A percentile compares a stretch with the other conserved stretches of the same genome.
Evolutionary conservation across 1,140 invertebrate genomes (phyloP).

Genomic region (Drosophila nebulosa): DNA sequence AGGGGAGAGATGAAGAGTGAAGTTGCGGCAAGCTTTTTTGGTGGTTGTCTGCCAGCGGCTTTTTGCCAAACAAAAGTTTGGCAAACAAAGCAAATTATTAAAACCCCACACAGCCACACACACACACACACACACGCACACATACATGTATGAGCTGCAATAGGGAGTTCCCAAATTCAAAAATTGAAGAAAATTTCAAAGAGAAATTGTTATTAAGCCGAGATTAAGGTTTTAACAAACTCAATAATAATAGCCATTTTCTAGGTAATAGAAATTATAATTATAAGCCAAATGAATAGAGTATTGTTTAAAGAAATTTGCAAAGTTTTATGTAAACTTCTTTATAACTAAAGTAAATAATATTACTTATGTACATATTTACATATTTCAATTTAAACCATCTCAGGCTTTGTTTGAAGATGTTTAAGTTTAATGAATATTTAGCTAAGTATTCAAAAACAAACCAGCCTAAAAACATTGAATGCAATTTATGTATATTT

Average conservation of each 20-base stretch:
- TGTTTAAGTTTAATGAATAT: not conserved
- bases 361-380: too few species aligned
- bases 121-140: not conserved
- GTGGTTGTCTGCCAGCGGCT: constrained; percentile 46
- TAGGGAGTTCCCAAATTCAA: not conserved
- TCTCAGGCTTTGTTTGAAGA: too few species aligned
- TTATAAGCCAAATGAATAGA: too few species aligned
- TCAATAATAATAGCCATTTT: too few species aligned
- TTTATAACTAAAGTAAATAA: too few species aligned
- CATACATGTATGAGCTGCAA: not conserved
- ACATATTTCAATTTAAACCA: too few species aligned
- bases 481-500: not conserved
- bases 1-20: not conserved
- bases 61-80: constrained; percentile 49
- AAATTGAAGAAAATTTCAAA: not conserved
- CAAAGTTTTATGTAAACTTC: too few species aligned
- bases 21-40: not conserved
- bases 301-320: too few species aligned
- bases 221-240: not conserved
- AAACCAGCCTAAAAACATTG: not conserved
- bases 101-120: constrained; percentile 1
- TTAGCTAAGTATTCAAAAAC: not conserved
- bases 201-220: not conserved
- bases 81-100: constrained; percentile 70
- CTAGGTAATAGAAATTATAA: too few species aligned